Base-by-base conservation (phyloP, 2,113 vertebrate species). In the Dolichotis patagonum region DNA sequence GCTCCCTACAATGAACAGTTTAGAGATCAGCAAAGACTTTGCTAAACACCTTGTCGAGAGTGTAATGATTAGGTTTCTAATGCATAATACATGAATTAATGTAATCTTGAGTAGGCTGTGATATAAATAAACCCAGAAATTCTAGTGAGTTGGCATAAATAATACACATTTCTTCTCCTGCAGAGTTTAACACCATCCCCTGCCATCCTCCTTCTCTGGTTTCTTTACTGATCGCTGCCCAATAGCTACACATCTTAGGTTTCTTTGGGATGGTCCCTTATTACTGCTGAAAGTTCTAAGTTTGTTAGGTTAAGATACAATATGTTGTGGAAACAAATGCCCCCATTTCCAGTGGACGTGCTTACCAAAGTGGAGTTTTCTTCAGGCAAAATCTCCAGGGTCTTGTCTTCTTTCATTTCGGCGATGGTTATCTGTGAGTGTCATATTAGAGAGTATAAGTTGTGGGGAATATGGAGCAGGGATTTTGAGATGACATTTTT, bases 311-410 rank as follows among this genome's bases (percentile, higher is more conserved):
- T 77, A 60, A 38, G 22, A 24, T 75, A 65, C 10, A 85, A 26
- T 85, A 60, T 58, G 4, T 30, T 73, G 8, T 95, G 60, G 84
- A 83, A 95, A 96, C 38, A 97, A 85, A 35, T 49, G 87, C 32
- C 2, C 8, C 10, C 49, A 77, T 46, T 2, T 16, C 35, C 38
- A 90, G 73, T 30, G 30, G 16, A 87, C 9, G 60, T 88, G 56
- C 41, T 87, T 62, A 38, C 58, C 46, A 58, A 49, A 63, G 41
- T 69, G 24, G 41, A 26, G 1, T 92, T 83, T 85, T 87, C 9
- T 85, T 96, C 60, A 63, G 52, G 19, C 5, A 69, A 75, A 78
- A 78, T 73, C 38, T 95, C 30, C 2, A 43, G 32, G 38, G 19
- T 94, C 41, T 26, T 82, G 19, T 71, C 26, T 86, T 80, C 63